A percentile compares a stretch with the other conserved stretches of the same genome.
phyloP scores from a whole-genome alignment of 2,113 vertebrate species.

The Donacobius atricapilla region DNA sequence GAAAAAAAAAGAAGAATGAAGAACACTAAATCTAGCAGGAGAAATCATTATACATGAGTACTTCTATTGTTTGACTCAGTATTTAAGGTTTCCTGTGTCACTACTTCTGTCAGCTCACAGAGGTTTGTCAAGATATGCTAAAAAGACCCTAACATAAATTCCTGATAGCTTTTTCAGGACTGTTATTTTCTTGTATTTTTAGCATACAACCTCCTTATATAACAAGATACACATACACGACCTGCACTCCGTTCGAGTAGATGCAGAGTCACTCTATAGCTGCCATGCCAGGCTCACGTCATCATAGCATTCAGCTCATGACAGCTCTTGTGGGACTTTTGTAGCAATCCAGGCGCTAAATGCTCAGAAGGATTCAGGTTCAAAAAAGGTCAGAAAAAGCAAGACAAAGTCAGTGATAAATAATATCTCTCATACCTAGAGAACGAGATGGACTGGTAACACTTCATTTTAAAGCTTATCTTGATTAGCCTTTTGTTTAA shows the following conservation, averaged over 20 bases:
- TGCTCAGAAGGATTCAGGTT: background rate
- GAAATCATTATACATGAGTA: background rate
- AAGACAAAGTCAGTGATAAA: background rate
- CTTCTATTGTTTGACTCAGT: accelerated
- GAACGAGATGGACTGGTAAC: background rate
- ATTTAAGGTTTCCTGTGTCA: background rate
- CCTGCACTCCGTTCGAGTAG: background rate
- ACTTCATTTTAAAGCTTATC: background rate
- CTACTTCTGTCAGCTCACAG: background rate
- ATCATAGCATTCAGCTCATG: accelerated
- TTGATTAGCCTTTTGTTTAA: background rate
- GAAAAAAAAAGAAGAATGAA: background rate
- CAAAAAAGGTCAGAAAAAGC: background rate
- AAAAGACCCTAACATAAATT: background rate
- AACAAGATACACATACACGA: background rate
- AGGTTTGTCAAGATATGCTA: accelerated
- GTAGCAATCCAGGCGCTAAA: background rate
- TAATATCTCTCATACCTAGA: background rate
- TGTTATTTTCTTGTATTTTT: background rate
- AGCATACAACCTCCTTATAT: background rate
- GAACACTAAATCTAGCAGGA: background rate
- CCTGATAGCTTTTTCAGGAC: background rate
- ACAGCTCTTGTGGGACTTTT: background rate
- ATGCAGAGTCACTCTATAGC: background rate
- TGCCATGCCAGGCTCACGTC: background rate